Base-by-base conservation (phyloP, 2,113 vertebrate species). In the Ochotona princeps region DNA sequence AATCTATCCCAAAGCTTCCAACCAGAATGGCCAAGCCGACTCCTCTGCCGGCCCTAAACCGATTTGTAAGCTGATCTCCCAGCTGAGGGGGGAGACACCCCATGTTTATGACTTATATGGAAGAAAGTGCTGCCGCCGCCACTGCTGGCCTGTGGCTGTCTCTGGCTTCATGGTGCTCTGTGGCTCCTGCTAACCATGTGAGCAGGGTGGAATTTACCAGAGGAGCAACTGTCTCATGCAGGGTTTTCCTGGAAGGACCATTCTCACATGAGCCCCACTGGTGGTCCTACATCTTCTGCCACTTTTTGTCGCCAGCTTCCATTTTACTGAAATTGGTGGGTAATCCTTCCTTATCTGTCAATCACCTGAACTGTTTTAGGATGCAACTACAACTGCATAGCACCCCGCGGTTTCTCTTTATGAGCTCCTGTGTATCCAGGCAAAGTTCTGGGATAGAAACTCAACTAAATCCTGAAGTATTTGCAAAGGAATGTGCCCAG, bases 371-470 rank as follows among this genome's bases (percentile, higher is more conserved):
- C 32, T 18, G 25, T 35, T 66, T 65, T 21, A 54, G 21, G 66
- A 87, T 63, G 89, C 61, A 44, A 85, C 67, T 93, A 30, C 74
- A 89, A 38, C 81, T 89, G 75, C 80, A n/a, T 3, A 57, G 21
- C 61, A 95, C 14, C 79, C 10, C 32, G 54, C 57, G 67, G 10
- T 92, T 92, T 95, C 95, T 92, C 95, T 96, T 63, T 90, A 69
- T 3, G 0, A 26, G 85, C 92, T 96, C 69, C 88, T 96, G 3
- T 28, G 35, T 90, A 88, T 89, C 95, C 81, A 94, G 86, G 35
- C 92, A 97, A 81, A 96, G 30, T 70, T 44, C n/a, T 26, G 84
- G 94, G 87, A 83, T 44, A 94, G 86, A 97, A 91, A 93, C 83
- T 38, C 66, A 70, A 26, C 75, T 35, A 88, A 91, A 87, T 30